These are phyloP conservation scores for Nebria brevicollis DNA, from an alignment of 2,888 invertebrate genomes.

Conservation along the genomic window DNA sequence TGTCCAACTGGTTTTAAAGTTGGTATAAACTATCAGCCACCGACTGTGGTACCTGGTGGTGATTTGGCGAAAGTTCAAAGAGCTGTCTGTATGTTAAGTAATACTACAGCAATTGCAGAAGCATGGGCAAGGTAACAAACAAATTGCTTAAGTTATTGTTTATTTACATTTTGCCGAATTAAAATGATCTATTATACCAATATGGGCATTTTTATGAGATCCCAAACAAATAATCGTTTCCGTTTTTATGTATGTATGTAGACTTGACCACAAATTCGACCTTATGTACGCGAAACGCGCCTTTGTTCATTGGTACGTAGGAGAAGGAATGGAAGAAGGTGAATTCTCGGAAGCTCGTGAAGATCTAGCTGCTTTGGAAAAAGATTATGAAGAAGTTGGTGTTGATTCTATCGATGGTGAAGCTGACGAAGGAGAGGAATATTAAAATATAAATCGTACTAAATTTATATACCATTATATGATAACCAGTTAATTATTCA, in stretches of 20 bases:
- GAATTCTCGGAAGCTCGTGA: slow-evolving; percentile 90
- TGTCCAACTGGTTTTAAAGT: slow-evolving; percentile 86
- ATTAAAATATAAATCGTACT: slow-evolving; percentile 60
- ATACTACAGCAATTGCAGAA: slow-evolving; percentile 96
- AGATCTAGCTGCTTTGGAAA: slow-evolving; percentile 82
- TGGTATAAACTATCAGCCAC: slow-evolving; percentile 90
- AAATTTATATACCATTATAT: slow-evolving; percentile 33
- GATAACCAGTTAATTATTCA: slow-evolving; percentile 17
- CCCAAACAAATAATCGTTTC: not conserved
- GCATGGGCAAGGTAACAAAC: slow-evolving; percentile 84
- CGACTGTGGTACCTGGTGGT: slow-evolving; percentile 90
- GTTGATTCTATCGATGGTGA: slow-evolving; percentile 79
- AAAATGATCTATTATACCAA: too few species aligned
- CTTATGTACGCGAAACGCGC: slow-evolving; percentile 96
- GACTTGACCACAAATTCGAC: slow-evolving; percentile 94
- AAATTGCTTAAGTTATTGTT: too few species aligned
- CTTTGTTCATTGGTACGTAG: slow-evolving; percentile 95
- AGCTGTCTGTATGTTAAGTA: slow-evolving; percentile 96
- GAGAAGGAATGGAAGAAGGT: slow-evolving; percentile 89
- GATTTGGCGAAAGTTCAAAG: slow-evolving; percentile 93
- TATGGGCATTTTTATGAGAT: slow-evolving; percentile 52
- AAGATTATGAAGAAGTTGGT: slow-evolving; percentile 83
- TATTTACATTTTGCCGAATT: too few species aligned
- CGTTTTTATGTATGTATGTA: slow-evolving; percentile 54
- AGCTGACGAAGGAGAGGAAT: slow-evolving; percentile 75